These are phyloP conservation scores for Agrochola lychnidis DNA, from an alignment of 2,888 invertebrate species.

Conservation along the genomic window DNA sequence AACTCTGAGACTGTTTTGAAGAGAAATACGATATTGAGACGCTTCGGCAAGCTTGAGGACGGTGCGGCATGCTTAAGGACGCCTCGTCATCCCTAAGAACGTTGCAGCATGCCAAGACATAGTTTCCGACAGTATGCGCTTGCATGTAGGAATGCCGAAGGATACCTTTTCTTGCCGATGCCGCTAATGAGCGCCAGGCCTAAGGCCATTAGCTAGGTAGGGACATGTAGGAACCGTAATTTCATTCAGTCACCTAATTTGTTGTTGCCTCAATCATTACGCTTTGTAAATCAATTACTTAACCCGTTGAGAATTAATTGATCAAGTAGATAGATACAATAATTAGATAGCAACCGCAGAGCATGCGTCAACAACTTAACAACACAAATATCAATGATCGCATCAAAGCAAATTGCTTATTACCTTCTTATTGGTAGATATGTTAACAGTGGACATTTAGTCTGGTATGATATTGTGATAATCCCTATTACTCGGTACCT, in stretches of 20 bases:
- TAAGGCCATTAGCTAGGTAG: background rate
- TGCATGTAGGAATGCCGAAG: too few species aligned
- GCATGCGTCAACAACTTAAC: background rate
- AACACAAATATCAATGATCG: background rate
- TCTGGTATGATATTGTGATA: background rate
- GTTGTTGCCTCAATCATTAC: background rate
- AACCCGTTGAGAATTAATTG: conserved; percentile 26
- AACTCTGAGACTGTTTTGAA: too few species aligned
- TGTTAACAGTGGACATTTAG: too few species aligned
- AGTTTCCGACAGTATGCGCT: too few species aligned
- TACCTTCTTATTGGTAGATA: background rate
- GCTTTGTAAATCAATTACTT: conserved; percentile 17
- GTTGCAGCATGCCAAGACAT: too few species aligned
- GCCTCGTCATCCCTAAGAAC: too few species aligned
- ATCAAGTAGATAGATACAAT: background rate
- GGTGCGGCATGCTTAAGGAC: too few species aligned
- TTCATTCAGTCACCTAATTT: background rate
- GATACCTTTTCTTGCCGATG: too few species aligned
- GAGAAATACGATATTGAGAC: too few species aligned
- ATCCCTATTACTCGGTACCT: background rate
- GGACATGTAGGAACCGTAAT: background rate
- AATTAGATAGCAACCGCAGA: conserved; percentile 12
- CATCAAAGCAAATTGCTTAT: background rate
- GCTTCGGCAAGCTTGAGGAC: too few species aligned
- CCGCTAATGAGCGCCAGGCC: too few species aligned